These are phyloP conservation scores for Campylomormyrus numenius DNA, from an alignment of 2,113 vertebrate species.

Conservation along the genomic window DNA sequence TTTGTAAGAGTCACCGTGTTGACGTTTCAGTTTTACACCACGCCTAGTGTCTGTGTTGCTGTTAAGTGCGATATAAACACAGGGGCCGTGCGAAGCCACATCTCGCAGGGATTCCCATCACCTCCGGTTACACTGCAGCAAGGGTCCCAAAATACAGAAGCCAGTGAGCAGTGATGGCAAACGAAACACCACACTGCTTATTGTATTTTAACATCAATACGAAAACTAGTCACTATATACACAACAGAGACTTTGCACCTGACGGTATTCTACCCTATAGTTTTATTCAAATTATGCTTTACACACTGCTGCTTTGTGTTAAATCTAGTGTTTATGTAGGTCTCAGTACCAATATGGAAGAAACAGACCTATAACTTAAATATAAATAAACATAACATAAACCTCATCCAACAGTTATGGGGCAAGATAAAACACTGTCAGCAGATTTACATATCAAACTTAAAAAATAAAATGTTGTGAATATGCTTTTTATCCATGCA, in stretches of 20 bases:
- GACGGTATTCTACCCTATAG: not conserved
- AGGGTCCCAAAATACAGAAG: not conserved
- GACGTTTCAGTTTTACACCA: not conserved
- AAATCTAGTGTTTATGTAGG: not conserved
- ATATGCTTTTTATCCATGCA: not conserved
- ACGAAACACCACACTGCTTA: not conserved
- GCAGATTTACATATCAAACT: not conserved
- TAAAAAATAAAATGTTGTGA: not conserved
- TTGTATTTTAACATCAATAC: not conserved
- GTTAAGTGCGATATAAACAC: not conserved
- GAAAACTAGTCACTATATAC: not conserved
- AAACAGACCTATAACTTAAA: not conserved
- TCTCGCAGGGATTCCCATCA: not conserved
- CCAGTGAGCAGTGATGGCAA: not conserved
- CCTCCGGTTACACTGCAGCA: not conserved
- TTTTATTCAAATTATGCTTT: not conserved
- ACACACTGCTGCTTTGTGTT: not conserved
- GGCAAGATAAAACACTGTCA: not conserved
- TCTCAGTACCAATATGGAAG: not conserved
- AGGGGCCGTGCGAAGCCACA: not conserved
- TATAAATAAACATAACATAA: not conserved
- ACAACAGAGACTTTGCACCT: not conserved
- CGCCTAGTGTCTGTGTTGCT: not conserved
- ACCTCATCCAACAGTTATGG: not conserved
- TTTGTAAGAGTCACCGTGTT: not conserved